Evolutionary conservation across 2,113 vertebrate genomes (phyloP).

Genomic region (Platysternon megacephalum): DNA sequence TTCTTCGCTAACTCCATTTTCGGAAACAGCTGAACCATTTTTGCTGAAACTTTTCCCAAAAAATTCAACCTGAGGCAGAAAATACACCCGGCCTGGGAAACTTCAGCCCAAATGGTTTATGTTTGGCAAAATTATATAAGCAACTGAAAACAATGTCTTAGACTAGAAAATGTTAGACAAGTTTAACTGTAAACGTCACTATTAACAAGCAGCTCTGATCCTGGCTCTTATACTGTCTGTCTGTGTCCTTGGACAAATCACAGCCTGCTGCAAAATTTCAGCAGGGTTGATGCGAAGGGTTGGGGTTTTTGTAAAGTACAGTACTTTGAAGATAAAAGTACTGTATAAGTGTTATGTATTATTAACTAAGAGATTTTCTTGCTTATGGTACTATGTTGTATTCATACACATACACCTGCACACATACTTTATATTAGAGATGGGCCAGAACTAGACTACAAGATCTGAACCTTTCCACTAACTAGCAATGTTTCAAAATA

Average conservation of each 20-base stretch:
- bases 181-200: background rate
- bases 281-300: background rate
- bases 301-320: background rate
- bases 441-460: background rate
- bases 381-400: background rate
- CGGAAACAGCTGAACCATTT: constrained; percentile 7
- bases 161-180: background rate
- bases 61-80: background rate
- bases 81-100: background rate
- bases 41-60: constrained; percentile 25
- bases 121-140: background rate
- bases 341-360: constrained; percentile 41
- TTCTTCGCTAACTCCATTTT: constrained; percentile 3
- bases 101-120: background rate
- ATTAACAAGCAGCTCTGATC: background rate
- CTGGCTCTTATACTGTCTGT: background rate
- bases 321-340: background rate
- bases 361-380: constrained; percentile 25
- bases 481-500: constrained; percentile 40
- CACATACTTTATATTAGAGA: background rate
- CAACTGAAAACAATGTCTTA: background rate
- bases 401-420: constrained; percentile 23
- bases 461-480: constrained; percentile 11
- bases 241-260: background rate
- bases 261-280: background rate